phyloP scores from a whole-genome alignment of 35 echinoderm and acorn worm species.

The Amphiura filiformis region DNA sequence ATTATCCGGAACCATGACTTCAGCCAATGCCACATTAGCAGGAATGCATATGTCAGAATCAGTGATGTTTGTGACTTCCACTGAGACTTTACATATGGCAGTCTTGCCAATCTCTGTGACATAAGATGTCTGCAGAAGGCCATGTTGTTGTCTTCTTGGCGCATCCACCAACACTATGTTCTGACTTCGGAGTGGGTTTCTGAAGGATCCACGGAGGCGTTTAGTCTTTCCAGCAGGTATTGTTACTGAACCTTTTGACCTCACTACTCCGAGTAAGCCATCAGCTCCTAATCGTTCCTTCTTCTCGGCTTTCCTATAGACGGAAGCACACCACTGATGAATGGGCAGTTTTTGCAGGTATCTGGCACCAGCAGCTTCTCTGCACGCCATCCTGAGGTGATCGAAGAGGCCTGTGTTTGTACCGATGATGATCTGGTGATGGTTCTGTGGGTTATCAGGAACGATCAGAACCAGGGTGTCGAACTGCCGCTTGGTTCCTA shows the following conservation, averaged over 20 bases:
- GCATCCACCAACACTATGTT: neutral
- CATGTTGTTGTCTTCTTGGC: neutral
- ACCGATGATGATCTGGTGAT: neutral
- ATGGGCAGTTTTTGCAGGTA: conserved; percentile 1
- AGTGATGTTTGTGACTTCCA: neutral
- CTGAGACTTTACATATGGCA: neutral
- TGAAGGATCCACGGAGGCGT: neutral
- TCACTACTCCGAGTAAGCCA: neutral
- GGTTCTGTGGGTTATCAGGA: conserved; percentile 35
- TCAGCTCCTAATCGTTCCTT: neutral
- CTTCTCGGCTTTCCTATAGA: neutral
- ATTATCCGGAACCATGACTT: neutral
- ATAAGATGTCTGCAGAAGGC: neutral
- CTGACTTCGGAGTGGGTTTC: neutral
- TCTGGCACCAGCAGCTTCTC: neutral
- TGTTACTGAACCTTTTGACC: neutral
- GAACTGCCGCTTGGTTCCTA: conserved; percentile 20
- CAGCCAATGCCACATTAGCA: neutral
- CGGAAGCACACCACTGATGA: neutral
- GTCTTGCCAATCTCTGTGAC: neutral
- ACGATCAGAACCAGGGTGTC: conserved; percentile 36
- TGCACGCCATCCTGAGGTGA: neutral
- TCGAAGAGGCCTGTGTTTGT: conserved; percentile 20
- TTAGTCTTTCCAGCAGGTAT: neutral
- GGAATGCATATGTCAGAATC: neutral